Evolutionary conservation across 2,797 vertebrate species (phyloP).

Genomic region (Chaetophractus vellerosus): DNA sequence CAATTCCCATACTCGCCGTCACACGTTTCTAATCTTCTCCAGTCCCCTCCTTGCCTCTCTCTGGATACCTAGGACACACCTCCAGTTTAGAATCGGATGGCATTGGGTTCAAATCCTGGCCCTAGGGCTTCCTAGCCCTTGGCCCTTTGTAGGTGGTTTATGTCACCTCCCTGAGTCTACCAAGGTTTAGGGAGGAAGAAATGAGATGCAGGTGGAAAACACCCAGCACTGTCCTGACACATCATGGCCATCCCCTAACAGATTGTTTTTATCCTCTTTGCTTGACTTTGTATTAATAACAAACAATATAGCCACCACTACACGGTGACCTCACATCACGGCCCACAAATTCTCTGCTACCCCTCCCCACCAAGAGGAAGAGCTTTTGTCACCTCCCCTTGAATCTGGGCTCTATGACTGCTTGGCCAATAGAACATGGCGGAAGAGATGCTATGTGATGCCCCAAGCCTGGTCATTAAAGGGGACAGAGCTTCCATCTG

Average conservation of each 20-base stretch:
- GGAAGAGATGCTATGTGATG: not conserved
- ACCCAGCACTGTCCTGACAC: not conserved
- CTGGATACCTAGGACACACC: not conserved
- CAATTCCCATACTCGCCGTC: not conserved
- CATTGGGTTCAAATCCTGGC: not conserved
- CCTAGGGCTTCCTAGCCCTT: not conserved
- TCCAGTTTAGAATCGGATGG: not conserved
- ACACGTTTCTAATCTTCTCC: not conserved
- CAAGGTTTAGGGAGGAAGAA: not conserved
- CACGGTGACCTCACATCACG: not conserved
- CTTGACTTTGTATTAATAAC: not conserved
- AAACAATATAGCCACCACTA: not conserved
- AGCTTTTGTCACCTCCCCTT: not conserved
- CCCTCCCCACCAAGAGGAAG: not conserved
- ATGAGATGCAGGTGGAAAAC: not conserved
- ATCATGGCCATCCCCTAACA: not conserved
- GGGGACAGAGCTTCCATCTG: too few species aligned
- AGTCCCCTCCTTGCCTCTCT: too few species aligned
- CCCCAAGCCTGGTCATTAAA: too few species aligned
- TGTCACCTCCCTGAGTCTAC: not conserved
- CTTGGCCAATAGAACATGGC: not conserved
- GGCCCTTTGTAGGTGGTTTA: not conserved
- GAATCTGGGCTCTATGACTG: not conserved
- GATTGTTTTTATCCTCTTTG: not conserved
- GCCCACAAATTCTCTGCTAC: not conserved